Conservation (phyloP, 2,113 vertebrate genomes). For the Pimephales promelas region DNA sequence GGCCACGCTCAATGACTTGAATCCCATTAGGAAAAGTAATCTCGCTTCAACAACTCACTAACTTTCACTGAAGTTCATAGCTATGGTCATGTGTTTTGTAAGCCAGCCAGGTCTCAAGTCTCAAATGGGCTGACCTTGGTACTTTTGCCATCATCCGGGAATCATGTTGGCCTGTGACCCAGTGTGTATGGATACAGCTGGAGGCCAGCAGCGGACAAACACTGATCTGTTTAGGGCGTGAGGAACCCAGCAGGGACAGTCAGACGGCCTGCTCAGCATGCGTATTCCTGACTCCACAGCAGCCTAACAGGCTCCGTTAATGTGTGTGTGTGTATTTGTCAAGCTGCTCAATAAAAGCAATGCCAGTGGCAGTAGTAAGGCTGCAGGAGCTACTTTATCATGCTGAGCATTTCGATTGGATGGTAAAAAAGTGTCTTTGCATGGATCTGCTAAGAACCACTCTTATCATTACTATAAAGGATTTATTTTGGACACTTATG, state of each 20-base stretch:
- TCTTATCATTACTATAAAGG: constrained; percentile 2
- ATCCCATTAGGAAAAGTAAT: constrained; percentile 14
- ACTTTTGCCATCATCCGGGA: constrained; percentile 37
- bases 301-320: constrained; percentile 35
- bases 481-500: not conserved
- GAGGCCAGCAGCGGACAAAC: constrained; percentile 42
- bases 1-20: not conserved
- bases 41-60: not conserved
- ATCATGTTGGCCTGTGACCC: constrained; percentile 43
- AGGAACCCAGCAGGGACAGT: constrained; percentile 42
- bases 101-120: not conserved
- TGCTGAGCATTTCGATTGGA: constrained; percentile 32
- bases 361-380: constrained; percentile 18
- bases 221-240: constrained; percentile 34
- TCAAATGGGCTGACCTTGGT: constrained; percentile 30
- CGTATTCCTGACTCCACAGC: constrained; percentile 34
- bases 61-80: not conserved
- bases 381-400: constrained; percentile 46
- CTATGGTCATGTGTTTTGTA: not conserved
- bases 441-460: constrained; percentile 34
- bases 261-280: constrained; percentile 49
- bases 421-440: constrained; percentile 45
- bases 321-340: constrained; percentile 31
- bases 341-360: constrained; percentile 34
- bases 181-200: constrained; percentile 39